Evolutionary conservation across 1,140 invertebrate species (phyloP), one percentile per base, ranked within the genome.

Genomic region (Bombyx mandarina): DNA sequence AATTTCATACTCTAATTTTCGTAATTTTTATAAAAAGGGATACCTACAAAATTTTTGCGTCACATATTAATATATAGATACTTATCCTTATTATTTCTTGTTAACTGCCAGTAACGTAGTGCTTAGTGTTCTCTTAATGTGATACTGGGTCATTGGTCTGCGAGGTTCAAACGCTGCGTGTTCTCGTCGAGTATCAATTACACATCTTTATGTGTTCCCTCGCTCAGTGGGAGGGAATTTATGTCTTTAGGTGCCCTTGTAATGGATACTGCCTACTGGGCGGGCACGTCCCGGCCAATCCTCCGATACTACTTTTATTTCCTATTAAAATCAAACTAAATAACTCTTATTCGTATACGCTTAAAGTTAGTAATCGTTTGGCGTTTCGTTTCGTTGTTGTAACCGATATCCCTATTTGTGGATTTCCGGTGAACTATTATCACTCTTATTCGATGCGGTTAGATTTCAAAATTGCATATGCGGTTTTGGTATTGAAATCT

Each of bases 321-420:
- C 71, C 74, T 55, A 58, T 69, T 52, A 52, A 44, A 52, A 43
- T 8, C 10, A 69, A 73, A 52, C 7, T 45, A 69, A 54, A 7
- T 48, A 48, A 66, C 70, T 57, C 42, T 81, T 73, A 52, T 0
- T 3, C 8, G 0, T 0, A 56, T 63, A 77, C 60, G 75, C 61
- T 60, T 18, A 66, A 68, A 68, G 73, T 63, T 60, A 12, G 62
- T 66, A 67, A 49, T 76, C 57, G 51, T 49, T 55, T n/a, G 35
- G 42, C 22, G 6, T 8, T 35, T 60, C 49, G 48, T 46, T 8
- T 22, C 55, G 66, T 63, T 65, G 75, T 70, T 86, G 82, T 78
- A 82, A 83, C 62, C 69, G 80, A 83, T 86, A 83, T 54, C 74
- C 79, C 78, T 80, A 77, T 73, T 78, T 79, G 66, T 79, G 67